Evolutionary conservation across 2,113 vertebrate genomes (phyloP), one percentile per base, ranked within the genome.

Genomic region (Cyprinodon variegatus): DNA sequence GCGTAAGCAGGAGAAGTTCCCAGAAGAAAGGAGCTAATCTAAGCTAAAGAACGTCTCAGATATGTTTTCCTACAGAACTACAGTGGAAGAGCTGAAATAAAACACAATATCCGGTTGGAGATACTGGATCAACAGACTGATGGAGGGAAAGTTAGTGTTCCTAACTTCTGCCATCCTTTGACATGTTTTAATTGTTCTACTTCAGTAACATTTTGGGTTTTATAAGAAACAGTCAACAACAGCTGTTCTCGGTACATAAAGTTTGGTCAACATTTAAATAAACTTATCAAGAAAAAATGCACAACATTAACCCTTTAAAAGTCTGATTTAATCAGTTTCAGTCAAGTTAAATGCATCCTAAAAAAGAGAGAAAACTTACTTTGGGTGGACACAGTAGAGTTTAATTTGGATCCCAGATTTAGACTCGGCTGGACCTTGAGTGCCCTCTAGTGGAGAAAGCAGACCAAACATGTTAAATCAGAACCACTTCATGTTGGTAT

Each of bases 361-460:
- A 68, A 1, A 22, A 43, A 14, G 4, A 11, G 29, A 29, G 46
- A 43, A 75, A 64, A 96, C 97, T 95, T 86, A 99, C 98, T 98
- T 99, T 61, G 98, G 98, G 88, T 99, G 98, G 53, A 99, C 97
- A 83, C 98, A 99, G 90, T 97, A 99, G 64, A 99, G 96, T 83
- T 99, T 99, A 88, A 99, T 99, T 81, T 98, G 96, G 72, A 99
- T 97, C 1, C 96, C 97, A 0, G 96, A 96, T 75, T 96, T 96
- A 8, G 96, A 97, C 76, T 97, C 97, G 10, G 95, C 84, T 22
- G 94, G 83, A 84, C 97, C 97, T 38, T 96, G 96, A 70, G 84
- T 77, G 66, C 96, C 96, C 79, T 99, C 98, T 99, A 91, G 46
- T 88, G 63, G 83, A 84, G 60, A 78, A 0, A 50, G 71, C 20